Base-by-base conservation (phyloP, 2,797 vertebrate species). In the Neosalanx taihuensis region DNA sequence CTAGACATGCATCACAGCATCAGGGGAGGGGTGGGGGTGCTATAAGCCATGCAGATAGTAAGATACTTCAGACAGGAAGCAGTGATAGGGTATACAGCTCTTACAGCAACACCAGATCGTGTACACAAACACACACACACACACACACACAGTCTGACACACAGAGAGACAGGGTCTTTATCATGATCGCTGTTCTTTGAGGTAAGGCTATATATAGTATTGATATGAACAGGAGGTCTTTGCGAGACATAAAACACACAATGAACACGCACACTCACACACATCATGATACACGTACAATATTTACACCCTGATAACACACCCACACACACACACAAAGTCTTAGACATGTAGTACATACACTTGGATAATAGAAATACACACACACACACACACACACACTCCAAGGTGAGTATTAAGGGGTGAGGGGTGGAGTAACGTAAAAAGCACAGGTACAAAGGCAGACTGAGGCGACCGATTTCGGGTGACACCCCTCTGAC, bases 391-490 rank as follows among this genome's bases (percentile, higher is more conserved):
- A 35, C 53, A 17, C n/a, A 6, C 66, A 67, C 49, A 57, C 30
- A 37, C n/a, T 69, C 56, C n/a, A 59, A 37, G 17, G 33, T 69
- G 1, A 4, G 20, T 29, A 13, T 10, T 10, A 57, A 58, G 23
- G 31, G 31, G 30, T 53, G 65, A 46, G 51, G 29, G 26, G 51
- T 31, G 46, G 46, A 17, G 9, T 26, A 65, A 49, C n/a, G 20
- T 65, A 49, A 65, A 65, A 49, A 53, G 65, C 46, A 56, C 46
- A 51, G 46, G 64, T 67, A 67, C 46, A 51, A 51, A 67, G 51
- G 65, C 15, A 53, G 49, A 67, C 23, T 12, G 20, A 65, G 64
- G 5, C 18, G 6, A 46, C 64, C 64, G 64, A 23, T 41, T 10
- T 30, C 51, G 23, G 29, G 65, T 3, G 6, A 26, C 13, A 49